Evolutionary conservation across 2,888 invertebrate genomes (phyloP).

Genomic region (Diogma glabrata): DNA sequence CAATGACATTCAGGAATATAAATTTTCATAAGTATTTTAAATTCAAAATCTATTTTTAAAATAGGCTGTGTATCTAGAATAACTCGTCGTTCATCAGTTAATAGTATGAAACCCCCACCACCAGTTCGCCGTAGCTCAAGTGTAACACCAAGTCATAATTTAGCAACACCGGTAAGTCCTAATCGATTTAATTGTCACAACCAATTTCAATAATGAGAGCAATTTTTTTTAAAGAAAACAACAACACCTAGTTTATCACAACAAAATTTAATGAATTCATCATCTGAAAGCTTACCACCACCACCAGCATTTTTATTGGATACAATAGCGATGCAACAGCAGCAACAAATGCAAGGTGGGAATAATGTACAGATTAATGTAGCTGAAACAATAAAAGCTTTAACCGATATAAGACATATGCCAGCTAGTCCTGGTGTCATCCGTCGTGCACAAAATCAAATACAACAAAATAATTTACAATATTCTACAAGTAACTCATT

Average conservation of each 20-base stretch:
- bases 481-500: not conserved
- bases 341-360: slow-evolving; percentile 8
- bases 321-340: slow-evolving; percentile 19
- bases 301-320: slow-evolving; percentile 36
- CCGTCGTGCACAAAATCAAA: slow-evolving; percentile 38
- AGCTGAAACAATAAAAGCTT: slow-evolving; percentile 74
- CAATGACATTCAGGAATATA: too few species aligned
- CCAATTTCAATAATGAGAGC: not conserved
- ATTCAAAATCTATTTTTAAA: too few species aligned
- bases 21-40: too few species aligned
- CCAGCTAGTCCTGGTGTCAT: slow-evolving; percentile 73
- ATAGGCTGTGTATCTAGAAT: slow-evolving; percentile 31
- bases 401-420: slow-evolving; percentile 75
- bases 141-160: slow-evolving; percentile 35
- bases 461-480: slow-evolving; percentile 19
- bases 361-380: slow-evolving; percentile 38
- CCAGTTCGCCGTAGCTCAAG: slow-evolving; percentile 72
- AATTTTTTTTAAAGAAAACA: slow-evolving; percentile 12
- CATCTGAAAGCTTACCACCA: slow-evolving; percentile 35
- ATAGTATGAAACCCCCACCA: slow-evolving; percentile 59
- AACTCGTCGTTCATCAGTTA: slow-evolving; percentile 35
- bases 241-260: slow-evolving; percentile 23
- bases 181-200: too few species aligned
- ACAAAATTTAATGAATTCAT: slow-evolving; percentile 27
- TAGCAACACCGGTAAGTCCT: slow-evolving; percentile 29